phyloP scores from a whole-genome alignment of 2,113 vertebrate species.

The Cervus canadensis region DNA sequence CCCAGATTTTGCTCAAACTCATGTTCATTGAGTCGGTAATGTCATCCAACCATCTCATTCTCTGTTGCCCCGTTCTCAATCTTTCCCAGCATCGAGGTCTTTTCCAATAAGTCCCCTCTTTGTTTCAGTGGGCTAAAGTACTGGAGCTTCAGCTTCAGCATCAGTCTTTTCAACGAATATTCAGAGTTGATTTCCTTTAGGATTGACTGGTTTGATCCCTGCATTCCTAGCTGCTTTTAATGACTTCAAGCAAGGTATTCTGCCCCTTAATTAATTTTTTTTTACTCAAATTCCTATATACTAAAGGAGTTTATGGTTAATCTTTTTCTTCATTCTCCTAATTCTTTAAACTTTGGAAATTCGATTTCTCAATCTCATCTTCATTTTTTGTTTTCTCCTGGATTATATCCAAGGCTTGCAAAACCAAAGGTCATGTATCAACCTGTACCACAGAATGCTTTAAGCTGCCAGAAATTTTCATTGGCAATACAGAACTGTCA shows the following conservation, averaged over 20 bases:
- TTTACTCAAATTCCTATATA: not conserved
- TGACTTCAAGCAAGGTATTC: not conserved
- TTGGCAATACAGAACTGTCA: slow-evolving; percentile 7
- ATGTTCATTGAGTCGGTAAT: not conserved
- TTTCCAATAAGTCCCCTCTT: not conserved
- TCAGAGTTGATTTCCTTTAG: not conserved
- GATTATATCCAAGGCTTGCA: slow-evolving; percentile 49
- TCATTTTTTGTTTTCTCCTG: slow-evolving; percentile 40
- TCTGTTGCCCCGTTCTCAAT: not conserved
- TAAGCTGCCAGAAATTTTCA: slow-evolving; percentile 26
- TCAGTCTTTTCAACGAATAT: not conserved
- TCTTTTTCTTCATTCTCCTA: slow-evolving; percentile 35
- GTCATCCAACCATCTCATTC: not conserved
- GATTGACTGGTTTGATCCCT: not conserved
- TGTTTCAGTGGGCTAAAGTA: not conserved
- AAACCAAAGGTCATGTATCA: slow-evolving; percentile 54
- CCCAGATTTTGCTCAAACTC: not conserved
- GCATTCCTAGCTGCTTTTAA: not conserved
- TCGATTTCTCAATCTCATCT: slow-evolving; percentile 49
- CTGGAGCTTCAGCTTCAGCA: not conserved
- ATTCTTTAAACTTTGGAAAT: slow-evolving; percentile 56
- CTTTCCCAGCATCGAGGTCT: not conserved
- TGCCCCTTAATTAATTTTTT: not conserved
- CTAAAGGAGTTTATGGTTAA: slow-evolving; percentile 23
- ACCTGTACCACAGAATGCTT: slow-evolving; percentile 17